These are phyloP conservation scores for Ctenodactylus gundi DNA, from an alignment of 2,113 vertebrate genomes.

Conservation along the genomic window DNA sequence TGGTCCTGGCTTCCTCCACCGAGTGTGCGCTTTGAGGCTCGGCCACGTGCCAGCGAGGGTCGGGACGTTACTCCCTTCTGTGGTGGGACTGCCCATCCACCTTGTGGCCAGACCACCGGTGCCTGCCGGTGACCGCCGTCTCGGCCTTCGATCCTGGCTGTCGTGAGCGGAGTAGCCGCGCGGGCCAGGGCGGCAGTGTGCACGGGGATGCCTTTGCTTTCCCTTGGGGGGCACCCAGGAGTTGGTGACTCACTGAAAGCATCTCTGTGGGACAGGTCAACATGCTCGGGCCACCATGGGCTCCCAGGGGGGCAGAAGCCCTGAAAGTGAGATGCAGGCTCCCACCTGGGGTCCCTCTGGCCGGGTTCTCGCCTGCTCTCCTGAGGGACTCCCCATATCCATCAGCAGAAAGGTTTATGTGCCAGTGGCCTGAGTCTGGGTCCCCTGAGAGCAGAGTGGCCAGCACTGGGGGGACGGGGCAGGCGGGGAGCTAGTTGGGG, in stretches of 20 bases:
- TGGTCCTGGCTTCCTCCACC: not conserved
- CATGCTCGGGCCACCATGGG: rapidly evolving
- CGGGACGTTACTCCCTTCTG: rapidly evolving
- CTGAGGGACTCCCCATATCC: rapidly evolving
- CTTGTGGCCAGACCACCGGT: not conserved
- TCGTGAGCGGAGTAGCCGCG: not conserved
- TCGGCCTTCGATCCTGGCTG: not conserved
- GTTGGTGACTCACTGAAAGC: not conserved
- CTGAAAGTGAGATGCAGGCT: rapidly evolving
- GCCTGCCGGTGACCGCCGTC: rapidly evolving
- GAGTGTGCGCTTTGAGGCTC: not conserved
- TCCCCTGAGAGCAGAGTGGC: not conserved
- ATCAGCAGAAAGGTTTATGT: not conserved
- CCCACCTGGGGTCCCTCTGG: rapidly evolving
- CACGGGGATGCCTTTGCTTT: rapidly evolving
- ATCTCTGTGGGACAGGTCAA: too few relatives aligned
- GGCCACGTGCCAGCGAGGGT: rapidly evolving
- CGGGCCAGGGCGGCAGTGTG: not conserved
- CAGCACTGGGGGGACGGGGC: not conserved
- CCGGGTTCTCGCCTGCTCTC: too few relatives aligned
- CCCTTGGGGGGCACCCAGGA: too few relatives aligned
- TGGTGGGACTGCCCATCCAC: rapidly evolving
- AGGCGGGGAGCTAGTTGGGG: not conserved
- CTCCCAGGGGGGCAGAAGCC: not conserved
- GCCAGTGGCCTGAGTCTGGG: not conserved